Base-by-base conservation (phyloP, 2,113 vertebrate genomes). In the Uropsilus gracilis region DNA sequence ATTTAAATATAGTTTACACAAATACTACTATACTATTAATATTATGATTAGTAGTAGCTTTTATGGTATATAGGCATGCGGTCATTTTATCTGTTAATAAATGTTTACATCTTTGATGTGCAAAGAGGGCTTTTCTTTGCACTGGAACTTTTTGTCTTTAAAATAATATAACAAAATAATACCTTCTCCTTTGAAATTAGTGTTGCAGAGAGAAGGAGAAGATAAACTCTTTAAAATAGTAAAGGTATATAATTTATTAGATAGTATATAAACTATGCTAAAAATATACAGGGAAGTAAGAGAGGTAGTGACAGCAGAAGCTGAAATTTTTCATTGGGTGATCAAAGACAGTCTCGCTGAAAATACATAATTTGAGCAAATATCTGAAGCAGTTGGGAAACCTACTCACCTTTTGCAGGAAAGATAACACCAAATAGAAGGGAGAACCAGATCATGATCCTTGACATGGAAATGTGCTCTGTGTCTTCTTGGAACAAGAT, bases 21-120 rank as follows among this genome's bases (percentile, higher is more conserved):
- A 26, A 22, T 61, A 46, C 42, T 32, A 22, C 84, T 90, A 24
- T 3, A 24, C 16, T 50, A 8, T 91, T 82, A 82, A 72, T 57
- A 34, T 42, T 82, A 77, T 71, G 34, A 26, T 85, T 64, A 17
- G 22, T 20, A n/a, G 8, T 48, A 83, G 2, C 8, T 81, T 93
- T 84, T 28, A 5, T 75, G 22, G 85, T 82, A 48, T 28, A 42
- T 1, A 48, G 24, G 46, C 7, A 5, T 53, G 39, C 44, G 61
- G 76, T 73, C 16, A 82, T 55, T 91, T 84, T 53, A 48, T 90
- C 66, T 86, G 73, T 50, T 88, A 24, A 59, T n/a, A n/a, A n/a
- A n/a, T n/a, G n/a, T n/a, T n/a, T n/a, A n/a, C n/a, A n/a, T n/a
- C n/a, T n/a, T n/a, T n/a, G n/a, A n/a, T n/a, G n/a, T n/a, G n/a